A percentile compares a stretch with the other conserved stretches of the same genome.
Conservation (phyloP, 2,113 vertebrate genomes). For the Zosterops pallidus region DNA sequence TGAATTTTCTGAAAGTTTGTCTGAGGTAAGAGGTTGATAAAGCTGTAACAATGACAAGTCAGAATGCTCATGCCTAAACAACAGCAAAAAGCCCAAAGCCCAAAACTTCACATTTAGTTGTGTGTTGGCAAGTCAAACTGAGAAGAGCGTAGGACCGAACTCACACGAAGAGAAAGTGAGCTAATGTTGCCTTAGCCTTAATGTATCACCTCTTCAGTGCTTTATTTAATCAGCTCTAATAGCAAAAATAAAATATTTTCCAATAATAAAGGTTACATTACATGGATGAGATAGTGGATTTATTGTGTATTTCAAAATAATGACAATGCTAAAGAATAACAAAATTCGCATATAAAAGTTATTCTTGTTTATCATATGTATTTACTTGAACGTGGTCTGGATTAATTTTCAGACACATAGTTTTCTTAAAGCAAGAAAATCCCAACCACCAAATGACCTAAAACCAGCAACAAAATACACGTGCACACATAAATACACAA, state of each 20-base stretch:
- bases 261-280: background rate
- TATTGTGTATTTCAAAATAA: background rate
- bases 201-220: background rate
- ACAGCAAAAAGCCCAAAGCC: background rate
- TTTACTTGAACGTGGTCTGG: background rate
- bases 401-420: background rate
- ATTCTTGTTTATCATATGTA: background rate
- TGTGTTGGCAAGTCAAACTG: background rate
- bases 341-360: background rate
- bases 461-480: background rate
- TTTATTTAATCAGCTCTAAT: background rate
- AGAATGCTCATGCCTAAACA: background rate
- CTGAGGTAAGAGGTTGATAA: constrained; percentile 6
- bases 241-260: background rate
- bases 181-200: background rate
- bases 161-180: background rate
- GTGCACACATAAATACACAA: background rate
- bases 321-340: background rate
- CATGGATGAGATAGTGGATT: background rate
- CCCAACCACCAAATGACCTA: background rate
- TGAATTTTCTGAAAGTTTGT: constrained; percentile 26
- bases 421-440: background rate
- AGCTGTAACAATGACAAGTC: background rate
- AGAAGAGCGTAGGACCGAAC: background rate
- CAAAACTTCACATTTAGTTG: background rate